A percentile compares a stretch with the other conserved stretches of the same genome.
Conservation (phyloP, 2,113 vertebrate genomes). For the Oenanthe melanoleuca region DNA sequence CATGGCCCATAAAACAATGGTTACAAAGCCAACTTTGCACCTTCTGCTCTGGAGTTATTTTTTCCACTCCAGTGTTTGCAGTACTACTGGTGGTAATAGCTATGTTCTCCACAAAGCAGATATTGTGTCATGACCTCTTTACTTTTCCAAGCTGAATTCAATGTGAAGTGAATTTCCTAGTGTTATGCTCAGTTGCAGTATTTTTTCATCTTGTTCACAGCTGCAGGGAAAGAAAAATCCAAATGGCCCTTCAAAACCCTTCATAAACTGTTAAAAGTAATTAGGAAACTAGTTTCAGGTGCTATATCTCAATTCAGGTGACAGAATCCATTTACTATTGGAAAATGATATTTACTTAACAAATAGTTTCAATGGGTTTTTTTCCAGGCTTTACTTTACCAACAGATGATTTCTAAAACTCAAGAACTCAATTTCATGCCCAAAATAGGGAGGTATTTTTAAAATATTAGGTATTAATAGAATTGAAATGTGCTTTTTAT, state of each 20-base stretch:
- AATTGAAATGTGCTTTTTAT: not conserved
- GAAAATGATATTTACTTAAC: not conserved
- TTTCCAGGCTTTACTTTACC: not conserved
- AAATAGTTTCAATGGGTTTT: not conserved
- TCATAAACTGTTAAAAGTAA: constrained; percentile 43
- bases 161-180: constrained; percentile 34
- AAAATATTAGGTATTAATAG: not conserved
- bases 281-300: not conserved
- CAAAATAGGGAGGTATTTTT: not conserved
- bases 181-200: constrained; percentile 9
- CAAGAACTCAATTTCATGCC: not conserved
- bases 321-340: not conserved
- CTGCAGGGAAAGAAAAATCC: not conserved
- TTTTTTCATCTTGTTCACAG: constrained; percentile 54
- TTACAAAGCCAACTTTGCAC: not conserved
- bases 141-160: constrained; percentile 43
- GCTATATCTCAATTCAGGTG: not conserved
- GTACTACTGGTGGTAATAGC: constrained; percentile 19
- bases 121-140: constrained; percentile 47
- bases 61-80: not conserved
- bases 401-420: not conserved
- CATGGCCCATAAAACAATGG: not conserved
- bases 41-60: constrained; percentile 6
- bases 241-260: not conserved
- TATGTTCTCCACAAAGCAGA: constrained; percentile 47